Base-by-base conservation (phyloP, 2,797 vertebrate species). In the Sebastes iracundus region DNA sequence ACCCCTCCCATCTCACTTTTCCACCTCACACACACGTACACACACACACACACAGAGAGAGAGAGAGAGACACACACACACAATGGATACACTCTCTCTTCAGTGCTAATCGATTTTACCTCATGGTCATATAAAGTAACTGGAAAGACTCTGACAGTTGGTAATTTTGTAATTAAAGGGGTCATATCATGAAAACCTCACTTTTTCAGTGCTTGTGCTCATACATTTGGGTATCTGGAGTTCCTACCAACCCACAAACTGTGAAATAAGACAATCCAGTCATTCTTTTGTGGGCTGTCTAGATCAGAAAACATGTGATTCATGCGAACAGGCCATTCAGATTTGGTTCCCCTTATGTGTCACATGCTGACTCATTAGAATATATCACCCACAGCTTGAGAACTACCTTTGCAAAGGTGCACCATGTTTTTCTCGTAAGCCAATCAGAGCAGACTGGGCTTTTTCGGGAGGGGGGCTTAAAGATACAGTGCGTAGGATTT, bases 131-230 rank as follows among this genome's bases (percentile, higher is more conserved):
- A 55, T 75, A 79, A 82, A 81, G 56, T 74, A 56, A 72, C 62
- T 84, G 64, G 55, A 74, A 74, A 56, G 63, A 18, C 65, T 27
- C 23, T 86, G 77, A 67, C 79, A 87, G 79, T 55, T 81, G 60
- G 33, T 86, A 74, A 80, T 88, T 82, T 80, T 61, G n/a, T 82
- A 62, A 83, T 90, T 85, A 76, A 46, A 46, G 42, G 42, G 42
- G 42, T 18, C 42, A 46, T 18, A 46, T 46, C 42, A 46, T 46
- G 42, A 46, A 46, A 46, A 46, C 16, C 42, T 46, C 42, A 18
- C 42, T 46, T 18, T 18, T 18, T 46, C 42, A 46, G 42, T 46
- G 42, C 42, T 18, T 46, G 42, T 46, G 0, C 42, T 46, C 42
- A 46, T 46, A 46, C 16, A 46, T 46, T 46, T 46, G 42, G 42